Evolutionary conservation across 1,140 invertebrate species (phyloP).

Genomic region (Trypoxylus dichotomus): DNA sequence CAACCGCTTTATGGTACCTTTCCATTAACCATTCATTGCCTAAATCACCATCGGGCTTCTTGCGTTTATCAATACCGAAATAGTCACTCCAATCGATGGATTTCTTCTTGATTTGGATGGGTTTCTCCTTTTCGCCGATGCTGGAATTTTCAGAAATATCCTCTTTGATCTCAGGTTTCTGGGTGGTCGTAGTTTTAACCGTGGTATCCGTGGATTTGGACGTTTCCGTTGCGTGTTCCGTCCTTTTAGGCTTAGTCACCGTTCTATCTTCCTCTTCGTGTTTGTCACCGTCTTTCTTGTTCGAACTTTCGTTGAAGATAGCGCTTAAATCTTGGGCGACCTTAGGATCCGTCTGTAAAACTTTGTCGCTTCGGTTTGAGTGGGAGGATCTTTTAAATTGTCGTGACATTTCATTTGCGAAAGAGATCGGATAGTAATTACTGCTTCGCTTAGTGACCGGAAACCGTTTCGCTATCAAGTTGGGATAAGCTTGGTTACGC

Average conservation of each 20-base stretch:
- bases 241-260: constrained; percentile 35
- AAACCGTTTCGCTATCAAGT: constrained; percentile 57
- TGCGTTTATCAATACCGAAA: constrained; percentile 78
- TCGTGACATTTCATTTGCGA: constrained; percentile 39
- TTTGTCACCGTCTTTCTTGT: constrained; percentile 38
- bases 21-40: constrained; percentile 60
- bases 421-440: constrained; percentile 44
- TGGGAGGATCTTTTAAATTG: constrained; percentile 45
- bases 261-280: constrained; percentile 26
- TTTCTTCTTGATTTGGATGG: constrained; percentile 69
- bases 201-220: constrained; percentile 48
- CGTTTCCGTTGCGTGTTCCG: constrained; percentile 38
- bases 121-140: constrained; percentile 31
- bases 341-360: constrained; percentile 51
- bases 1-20: constrained; percentile 51
- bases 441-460: constrained; percentile 66
- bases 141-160: background rate
- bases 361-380: constrained; percentile 39
- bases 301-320: constrained; percentile 54
- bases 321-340: constrained; percentile 59
- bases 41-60: constrained; percentile 59
- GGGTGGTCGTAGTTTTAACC: constrained; percentile 43
- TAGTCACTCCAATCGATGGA: constrained; percentile 83
- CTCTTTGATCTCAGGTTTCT: background rate
- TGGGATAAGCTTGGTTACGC: constrained; percentile 25